Evolutionary conservation across 2,888 invertebrate genomes (phyloP), one percentile per base, ranked within the genome.

Genomic region (Disparrhopalites patrizii): DNA sequence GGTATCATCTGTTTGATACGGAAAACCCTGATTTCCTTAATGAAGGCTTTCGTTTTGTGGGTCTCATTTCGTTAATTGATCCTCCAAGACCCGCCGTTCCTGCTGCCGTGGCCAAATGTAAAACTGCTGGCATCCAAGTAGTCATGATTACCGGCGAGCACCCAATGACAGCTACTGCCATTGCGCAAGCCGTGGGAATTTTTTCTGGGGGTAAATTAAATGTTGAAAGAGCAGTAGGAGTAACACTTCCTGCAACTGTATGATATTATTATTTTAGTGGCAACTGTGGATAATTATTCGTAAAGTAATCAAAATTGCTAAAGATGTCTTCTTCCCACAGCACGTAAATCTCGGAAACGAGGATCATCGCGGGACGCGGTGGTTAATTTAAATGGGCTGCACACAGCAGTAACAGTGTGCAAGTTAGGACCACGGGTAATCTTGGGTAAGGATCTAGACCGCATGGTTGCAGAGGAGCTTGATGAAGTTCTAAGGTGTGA

Each of bases 161-260:
- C 82, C 94, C 94, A 61, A 92, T 93, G 83, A 94, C 94, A 78
- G 93, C 94, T 81, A 93, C 93, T 81, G 93, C 93, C 76, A 93
- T 94, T 81, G 93, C 93, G 77, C 92, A 92, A 82, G 91, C 91
- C 58, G 93, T 94, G 72, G 93, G 93, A 77, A 94, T 94, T 80
- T 93, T 94, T 28, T 67, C 67, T 7, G 62, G 58, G 36, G 66
- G 66, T 62, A 47, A 30, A n/a, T 43, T 27, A 18, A 7, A 18
- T 31, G 7, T 55, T n/a, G n/a, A n/a, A n/a, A n/a, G n/a, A n/a
- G n/a, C n/a, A n/a, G n/a, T n/a, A n/a, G n/a, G n/a, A n/a, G n/a
- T n/a, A n/a, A n/a, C n/a, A n/a, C n/a, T n/a, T n/a, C n/a, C n/a
- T n/a, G n/a, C n/a, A n/a, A n/a, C n/a, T n/a, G n/a, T n/a, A n/a